Conservation (phyloP, 2,113 vertebrate species). For the Astatotilapia flaviijosephi region DNA sequence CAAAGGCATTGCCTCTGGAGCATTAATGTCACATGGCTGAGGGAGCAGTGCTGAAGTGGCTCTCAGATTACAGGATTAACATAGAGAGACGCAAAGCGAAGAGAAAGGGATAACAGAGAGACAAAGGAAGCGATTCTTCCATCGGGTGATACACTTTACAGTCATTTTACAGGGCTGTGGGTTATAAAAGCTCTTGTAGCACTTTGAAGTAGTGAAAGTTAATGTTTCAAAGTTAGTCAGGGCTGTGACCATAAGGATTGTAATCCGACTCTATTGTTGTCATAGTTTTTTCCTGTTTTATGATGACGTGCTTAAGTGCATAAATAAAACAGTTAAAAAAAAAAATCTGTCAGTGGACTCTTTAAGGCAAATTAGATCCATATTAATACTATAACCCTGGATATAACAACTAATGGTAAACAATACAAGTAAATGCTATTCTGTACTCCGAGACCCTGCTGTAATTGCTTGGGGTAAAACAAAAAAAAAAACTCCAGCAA, state of each 20-base stretch:
- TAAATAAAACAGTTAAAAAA: background rate
- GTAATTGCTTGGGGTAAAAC: background rate
- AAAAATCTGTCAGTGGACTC: background rate
- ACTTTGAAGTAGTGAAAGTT: background rate
- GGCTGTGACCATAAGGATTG: background rate
- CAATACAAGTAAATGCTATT: background rate
- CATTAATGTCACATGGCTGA: slow-evolving; percentile 45
- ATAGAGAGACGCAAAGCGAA: background rate
- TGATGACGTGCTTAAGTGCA: too few relatives aligned
- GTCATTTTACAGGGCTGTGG: background rate
- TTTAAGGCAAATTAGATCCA: background rate
- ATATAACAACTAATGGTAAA: background rate
- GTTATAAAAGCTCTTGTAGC: background rate
- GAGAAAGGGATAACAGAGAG: background rate
- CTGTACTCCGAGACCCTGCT: background rate
- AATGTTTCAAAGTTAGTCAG: background rate
- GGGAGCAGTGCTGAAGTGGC: slow-evolving; percentile 1
- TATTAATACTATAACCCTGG: background rate
- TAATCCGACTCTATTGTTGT: background rate
- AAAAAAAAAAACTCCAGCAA: background rate
- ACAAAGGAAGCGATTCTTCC: slow-evolving; percentile 22
- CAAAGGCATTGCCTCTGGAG: slow-evolving; percentile 28
- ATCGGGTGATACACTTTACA: background rate
- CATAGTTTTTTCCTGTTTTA: background rate
- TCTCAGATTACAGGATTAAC: slow-evolving; percentile 64